Evolutionary conservation across 1,140 invertebrate species (phyloP).

Genomic region (Trachymyrmex cornetzi): DNA sequence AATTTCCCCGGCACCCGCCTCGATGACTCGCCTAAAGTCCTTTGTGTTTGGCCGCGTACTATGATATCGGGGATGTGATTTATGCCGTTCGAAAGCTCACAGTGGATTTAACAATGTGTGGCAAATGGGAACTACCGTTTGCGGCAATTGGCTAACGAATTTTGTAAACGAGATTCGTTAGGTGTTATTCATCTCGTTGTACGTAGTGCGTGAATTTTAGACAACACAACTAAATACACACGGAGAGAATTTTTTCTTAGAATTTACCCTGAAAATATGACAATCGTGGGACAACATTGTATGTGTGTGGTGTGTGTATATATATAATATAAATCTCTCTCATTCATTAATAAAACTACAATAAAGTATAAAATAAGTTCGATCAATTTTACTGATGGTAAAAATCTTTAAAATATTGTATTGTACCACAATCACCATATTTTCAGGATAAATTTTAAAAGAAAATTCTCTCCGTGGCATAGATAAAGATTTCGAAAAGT

Average conservation of each 20-base stretch:
- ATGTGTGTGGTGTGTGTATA: no score
- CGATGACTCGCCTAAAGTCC: constrained; percentile 2
- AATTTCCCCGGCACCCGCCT: constrained; percentile 31
- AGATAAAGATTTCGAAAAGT: background rate
- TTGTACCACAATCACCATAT: no score
- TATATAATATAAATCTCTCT: no score
- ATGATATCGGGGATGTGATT: constrained; percentile 45
- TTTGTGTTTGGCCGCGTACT: constrained; percentile 8
- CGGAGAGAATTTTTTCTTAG: no score
- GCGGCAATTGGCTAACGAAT: constrained; percentile 31
- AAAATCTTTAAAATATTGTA: no score
- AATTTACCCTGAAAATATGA: no score
- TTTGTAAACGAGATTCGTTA: constrained; percentile 32
- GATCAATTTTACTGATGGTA: no score
- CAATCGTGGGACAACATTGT: no score
- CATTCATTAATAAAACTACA: no score
- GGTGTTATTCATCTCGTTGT: background rate
- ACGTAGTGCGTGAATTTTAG: background rate
- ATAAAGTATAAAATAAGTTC: no score
- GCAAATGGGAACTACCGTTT: constrained; percentile 13
- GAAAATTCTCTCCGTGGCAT: no score
- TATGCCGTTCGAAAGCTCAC: constrained; percentile 47
- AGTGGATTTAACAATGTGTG: constrained; percentile 52
- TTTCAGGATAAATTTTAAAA: no score
- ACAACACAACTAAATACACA: background rate